Conservation (phyloP, 2,797 vertebrate genomes). For the Heliangelus exortis region DNA sequence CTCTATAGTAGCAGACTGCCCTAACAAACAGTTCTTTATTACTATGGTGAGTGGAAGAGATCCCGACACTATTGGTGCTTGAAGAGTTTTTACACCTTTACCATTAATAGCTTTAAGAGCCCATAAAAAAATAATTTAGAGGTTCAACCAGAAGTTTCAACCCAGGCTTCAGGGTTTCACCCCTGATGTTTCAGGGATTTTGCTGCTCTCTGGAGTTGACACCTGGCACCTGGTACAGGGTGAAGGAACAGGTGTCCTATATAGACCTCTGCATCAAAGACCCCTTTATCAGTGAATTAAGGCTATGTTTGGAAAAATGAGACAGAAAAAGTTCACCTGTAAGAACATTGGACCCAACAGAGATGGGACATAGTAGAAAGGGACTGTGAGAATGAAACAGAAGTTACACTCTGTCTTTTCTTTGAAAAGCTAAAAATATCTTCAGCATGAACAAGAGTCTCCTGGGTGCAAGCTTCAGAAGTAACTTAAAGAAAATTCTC, state of each 20-base stretch:
- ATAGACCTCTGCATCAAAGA: background rate
- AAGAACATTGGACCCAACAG: background rate
- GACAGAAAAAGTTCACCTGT: background rate
- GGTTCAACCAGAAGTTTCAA: background rate
- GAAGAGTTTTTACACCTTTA: background rate
- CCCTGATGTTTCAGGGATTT: background rate
- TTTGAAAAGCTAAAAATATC: constrained; percentile 71
- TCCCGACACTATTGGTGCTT: background rate
- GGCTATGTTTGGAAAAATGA: background rate
- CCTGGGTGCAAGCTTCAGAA: constrained; percentile 60
- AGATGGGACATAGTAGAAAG: background rate
- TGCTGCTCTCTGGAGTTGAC: background rate
- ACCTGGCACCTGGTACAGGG: background rate
- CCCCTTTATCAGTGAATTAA: constrained; percentile 7
- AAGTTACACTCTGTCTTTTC: constrained; percentile 35
- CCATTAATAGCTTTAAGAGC: background rate
- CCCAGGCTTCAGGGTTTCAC: background rate
- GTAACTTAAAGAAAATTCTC: constrained; percentile 68
- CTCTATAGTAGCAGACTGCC: background rate
- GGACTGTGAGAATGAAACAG: constrained; percentile 24
- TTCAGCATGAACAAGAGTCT: constrained; percentile 54
- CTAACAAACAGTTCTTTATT: background rate
- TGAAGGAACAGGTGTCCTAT: background rate
- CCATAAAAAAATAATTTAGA: background rate
- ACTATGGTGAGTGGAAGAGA: background rate